These are phyloP conservation scores for Sylvia borin DNA, from an alignment of 2,797 vertebrate genomes.

Conservation along the genomic window DNA sequence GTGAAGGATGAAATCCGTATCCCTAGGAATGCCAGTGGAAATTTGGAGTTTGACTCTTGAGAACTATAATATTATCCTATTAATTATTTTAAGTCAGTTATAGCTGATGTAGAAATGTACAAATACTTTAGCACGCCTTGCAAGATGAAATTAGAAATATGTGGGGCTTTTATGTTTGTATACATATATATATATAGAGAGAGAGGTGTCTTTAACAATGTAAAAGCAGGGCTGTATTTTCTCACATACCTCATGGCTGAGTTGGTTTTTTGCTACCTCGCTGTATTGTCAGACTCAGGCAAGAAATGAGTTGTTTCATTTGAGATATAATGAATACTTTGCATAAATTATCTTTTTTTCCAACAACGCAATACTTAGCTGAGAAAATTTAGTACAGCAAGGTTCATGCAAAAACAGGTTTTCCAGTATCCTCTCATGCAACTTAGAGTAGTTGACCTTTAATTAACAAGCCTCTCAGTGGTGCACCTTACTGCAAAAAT, in stretches of 20 bases:
- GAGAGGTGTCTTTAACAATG: neutral
- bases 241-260: neutral
- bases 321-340: neutral
- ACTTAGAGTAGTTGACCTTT: neutral
- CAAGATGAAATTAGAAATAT: neutral
- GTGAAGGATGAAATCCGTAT: neutral
- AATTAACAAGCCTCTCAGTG: neutral
- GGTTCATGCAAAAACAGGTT: neutral
- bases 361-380: neutral
- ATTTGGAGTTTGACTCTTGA: neutral
- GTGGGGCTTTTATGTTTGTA: accelerated
- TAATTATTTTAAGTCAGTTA: neutral
- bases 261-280: neutral
- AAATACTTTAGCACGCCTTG: neutral
- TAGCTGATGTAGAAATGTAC: neutral
- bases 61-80: neutral
- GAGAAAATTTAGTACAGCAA: neutral
- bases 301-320: neutral
- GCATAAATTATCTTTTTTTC: neutral
- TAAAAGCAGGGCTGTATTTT: neutral
- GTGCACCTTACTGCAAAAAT: neutral
- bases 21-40: neutral
- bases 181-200: neutral
- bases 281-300: neutral
- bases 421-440: neutral